These are phyloP conservation scores for Hystrix cristata DNA, from an alignment of 2,113 vertebrate genomes.

Conservation along the genomic window DNA sequence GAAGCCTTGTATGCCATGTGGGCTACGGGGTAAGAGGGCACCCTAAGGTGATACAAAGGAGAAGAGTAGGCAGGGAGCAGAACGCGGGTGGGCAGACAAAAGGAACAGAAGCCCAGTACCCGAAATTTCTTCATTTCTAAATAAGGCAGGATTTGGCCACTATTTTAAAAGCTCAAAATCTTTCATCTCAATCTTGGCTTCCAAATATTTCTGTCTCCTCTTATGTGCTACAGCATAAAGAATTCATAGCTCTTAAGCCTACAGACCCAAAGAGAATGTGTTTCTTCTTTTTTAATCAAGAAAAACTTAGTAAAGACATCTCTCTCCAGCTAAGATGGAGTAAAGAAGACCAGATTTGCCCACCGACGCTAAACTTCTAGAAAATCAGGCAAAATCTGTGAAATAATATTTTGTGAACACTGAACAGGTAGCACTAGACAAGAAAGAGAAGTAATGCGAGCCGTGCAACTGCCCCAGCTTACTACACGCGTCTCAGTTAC, in stretches of 20 bases:
- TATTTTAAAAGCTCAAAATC: not conserved
- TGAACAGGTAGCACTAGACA: not conserved
- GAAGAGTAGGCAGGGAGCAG: accelerated
- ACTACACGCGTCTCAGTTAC: not conserved
- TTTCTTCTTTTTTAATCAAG: not conserved
- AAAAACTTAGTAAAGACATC: not conserved
- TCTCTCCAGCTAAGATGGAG: not conserved
- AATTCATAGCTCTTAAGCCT: not conserved
- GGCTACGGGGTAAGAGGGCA: not conserved
- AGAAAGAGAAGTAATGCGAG: not conserved
- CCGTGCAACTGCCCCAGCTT: accelerated
- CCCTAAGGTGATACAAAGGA: not conserved
- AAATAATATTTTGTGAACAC: not conserved
- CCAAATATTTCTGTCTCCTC: not conserved
- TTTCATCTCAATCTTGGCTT: not conserved
- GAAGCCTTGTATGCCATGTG: accelerated
- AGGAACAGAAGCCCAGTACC: not conserved
- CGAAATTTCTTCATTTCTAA: not conserved
- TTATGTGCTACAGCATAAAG: not conserved
- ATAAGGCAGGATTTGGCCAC: not conserved
- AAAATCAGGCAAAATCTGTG: not conserved
- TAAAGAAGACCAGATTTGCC: not conserved
- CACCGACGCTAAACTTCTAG: not conserved
- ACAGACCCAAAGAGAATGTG: accelerated
- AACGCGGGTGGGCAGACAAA: accelerated